These are phyloP conservation scores for Myrmophylax atrothorax DNA, from an alignment of 2,113 vertebrate genomes.

Conservation along the genomic window DNA sequence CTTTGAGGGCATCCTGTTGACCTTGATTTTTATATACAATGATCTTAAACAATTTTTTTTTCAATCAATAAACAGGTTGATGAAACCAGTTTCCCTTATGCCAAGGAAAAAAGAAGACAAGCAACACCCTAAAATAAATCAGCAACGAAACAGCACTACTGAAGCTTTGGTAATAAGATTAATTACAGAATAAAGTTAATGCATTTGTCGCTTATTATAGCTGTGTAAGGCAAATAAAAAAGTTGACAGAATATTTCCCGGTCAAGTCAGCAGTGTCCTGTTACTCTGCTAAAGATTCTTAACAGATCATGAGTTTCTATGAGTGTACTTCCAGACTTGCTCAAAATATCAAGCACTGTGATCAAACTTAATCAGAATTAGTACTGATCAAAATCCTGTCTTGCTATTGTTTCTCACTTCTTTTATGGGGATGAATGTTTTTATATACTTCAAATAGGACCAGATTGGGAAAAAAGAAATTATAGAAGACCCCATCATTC, in stretches of 20 bases:
- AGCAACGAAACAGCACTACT: background rate
- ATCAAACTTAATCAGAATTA: constrained; percentile 30
- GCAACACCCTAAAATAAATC: background rate
- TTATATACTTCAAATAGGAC: background rate
- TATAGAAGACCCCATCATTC: background rate
- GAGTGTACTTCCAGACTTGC: background rate
- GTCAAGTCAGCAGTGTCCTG: background rate
- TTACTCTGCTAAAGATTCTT: background rate
- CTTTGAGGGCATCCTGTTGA: background rate
- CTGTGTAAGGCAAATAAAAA: background rate
- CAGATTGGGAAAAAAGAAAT: background rate
- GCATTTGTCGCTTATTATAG: background rate
- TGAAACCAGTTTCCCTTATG: background rate
- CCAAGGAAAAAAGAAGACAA: background rate
- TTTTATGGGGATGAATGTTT: constrained; percentile 24
- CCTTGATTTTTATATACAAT: background rate
- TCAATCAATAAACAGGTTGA: background rate
- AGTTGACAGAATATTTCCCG: background rate
- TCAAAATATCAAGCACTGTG: constrained; percentile 29
- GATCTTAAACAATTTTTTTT: background rate
- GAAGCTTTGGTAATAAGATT: background rate
- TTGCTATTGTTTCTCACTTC: background rate
- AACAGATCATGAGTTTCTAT: background rate
- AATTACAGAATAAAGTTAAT: background rate
- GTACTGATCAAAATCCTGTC: constrained; percentile 25